Evolutionary conservation across 2,113 vertebrate genomes (phyloP), one percentile per base, ranked within the genome.

Genomic region (Tursiops truncatus): DNA sequence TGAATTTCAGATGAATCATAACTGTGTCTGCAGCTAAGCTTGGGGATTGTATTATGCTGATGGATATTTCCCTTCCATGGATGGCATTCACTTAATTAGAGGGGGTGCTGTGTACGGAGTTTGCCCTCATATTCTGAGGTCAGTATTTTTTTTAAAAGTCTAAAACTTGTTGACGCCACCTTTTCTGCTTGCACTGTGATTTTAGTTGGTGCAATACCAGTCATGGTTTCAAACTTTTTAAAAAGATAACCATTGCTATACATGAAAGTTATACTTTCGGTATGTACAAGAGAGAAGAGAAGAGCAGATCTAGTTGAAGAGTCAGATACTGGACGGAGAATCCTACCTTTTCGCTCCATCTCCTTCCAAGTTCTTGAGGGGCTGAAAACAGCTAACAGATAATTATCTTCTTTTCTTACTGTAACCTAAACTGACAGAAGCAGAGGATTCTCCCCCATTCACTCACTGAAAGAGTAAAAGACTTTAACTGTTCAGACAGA

Each of bases 21-120:
- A 58, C 5, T 63, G 11, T 41, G 10, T 50, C 53, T 60, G 4
- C 53, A 70, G 25, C 2, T 56, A n/a, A 44, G 1, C 6, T 38
- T 77, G 44, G 6, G 2, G 8, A 18, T 53, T 73, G 1, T 58
- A 23, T 74, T 94, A 26, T 63, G 68, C 26, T 25, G 5, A 5
- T 23, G 8, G 2, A 28, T 26, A 28, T 60, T 58, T 70, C 38
- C 13, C 28, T 13, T 74, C n/a, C 2, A 18, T 31, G 20, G 36
- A 62, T 33, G 47, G 14, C 8, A 6, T 28, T 76, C 56, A 33
- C 67, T 71, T 76, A 67, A n/a, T 31, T 44, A 92, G 73, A 67
- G 17, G 9, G 3, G 1, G 8, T n/a, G 2, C 50, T 36, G 53
- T 26, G 56, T 33, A 15, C 2, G 2, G 10, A 50, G 5, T 58